Base-by-base conservation (phyloP, 2,113 vertebrate genomes). In the Macquaria australasica region DNA sequence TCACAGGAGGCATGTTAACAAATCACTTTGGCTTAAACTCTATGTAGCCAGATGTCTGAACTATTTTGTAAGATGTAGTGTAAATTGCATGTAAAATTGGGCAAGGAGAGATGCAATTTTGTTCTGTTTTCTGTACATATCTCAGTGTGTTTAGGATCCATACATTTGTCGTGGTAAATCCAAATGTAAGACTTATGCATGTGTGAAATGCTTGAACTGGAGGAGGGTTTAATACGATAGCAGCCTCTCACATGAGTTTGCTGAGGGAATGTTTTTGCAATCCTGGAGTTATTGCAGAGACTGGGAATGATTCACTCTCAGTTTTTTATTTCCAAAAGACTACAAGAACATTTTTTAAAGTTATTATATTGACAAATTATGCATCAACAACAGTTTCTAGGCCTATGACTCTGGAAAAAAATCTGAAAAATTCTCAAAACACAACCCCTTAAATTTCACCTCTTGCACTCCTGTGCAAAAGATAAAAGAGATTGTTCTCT, bases 401-500 rank as follows among this genome's bases (percentile, higher is more conserved):
- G 43, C 48, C 41, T 11, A 14, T 23, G 28, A 45, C 23, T 41
- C 43, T 9, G 77, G n/a, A n/a, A 18, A 73, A 71, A 69, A 64
- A 67, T 31, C 3, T 9, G 14, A 73, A 58, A 8, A 67, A 34
- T 60, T 77, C 28, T 37, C 7, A 58, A 79, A 74, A 50, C 37
- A 56, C 23, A 31, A n/a, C 15, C 28, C 51, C 23, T 28, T 45
- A n/a, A n/a, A n/a, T n/a, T n/a, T n/a, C n/a, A n/a, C n/a, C n/a
- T n/a, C n/a, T n/a, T n/a, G n/a, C n/a, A n/a, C n/a, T n/a, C n/a
- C n/a, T n/a, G n/a, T n/a, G 20, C 23, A 23, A 73, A 79, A 88
- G 81, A 84, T 79, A 39, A 87, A 86, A 69, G 63, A 31, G 21
- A 67, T 77, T 68, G 31, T 76, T 81, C 6, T 72, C 41, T 84